Base-by-base conservation (phyloP, 2,797 vertebrate species). In the Poecilia wingei region DNA sequence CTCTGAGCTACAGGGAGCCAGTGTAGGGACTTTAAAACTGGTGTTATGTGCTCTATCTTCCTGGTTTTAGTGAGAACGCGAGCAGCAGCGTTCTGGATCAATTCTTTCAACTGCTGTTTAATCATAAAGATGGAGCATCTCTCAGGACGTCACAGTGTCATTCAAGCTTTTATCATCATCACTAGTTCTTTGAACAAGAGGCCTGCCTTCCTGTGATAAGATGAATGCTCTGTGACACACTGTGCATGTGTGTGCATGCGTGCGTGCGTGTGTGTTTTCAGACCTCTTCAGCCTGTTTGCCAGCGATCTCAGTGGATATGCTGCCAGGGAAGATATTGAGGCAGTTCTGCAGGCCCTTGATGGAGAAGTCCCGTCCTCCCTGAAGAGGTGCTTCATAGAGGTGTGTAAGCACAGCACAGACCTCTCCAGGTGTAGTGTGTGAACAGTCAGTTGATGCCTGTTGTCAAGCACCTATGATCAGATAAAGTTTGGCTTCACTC, bases 261-360 rank as follows among this genome's bases (percentile, higher is more conserved):
- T 8, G 6, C 36, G n/a, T 77, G 31, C 66, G n/a, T 51, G 7
- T 53, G 49, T 53, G 7, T 75, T 31, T 22, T 47, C 94, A 99
- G 98, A 99, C 89, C 99, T 99, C 93, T 99, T 99, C 95, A 99
- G 98, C 93, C 96, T 99, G 82, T 99, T 99, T 87, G 97, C 98
- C 88, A 98, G 96, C 61, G 98, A 99, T 92, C 97, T 97, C 12
- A 96, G 98, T 25, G 97, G 96, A 92, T 97, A 97, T 90, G 97
- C 98, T 84, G 93, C 97, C 84, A 97, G 97, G 74, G 98, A 99
- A 83, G 98, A 99, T 86, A 98, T 99, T 93, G 98, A 99, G 93
- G 97, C 95, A 66, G 97, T 98, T 93, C 96, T 99, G 47, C 97
- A 95, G 45, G 92, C 97, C 51, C 95, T 99, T 88, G 98, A 99